Conservation (phyloP, 2,888 invertebrate species). For the Agrotis puta region DNA sequence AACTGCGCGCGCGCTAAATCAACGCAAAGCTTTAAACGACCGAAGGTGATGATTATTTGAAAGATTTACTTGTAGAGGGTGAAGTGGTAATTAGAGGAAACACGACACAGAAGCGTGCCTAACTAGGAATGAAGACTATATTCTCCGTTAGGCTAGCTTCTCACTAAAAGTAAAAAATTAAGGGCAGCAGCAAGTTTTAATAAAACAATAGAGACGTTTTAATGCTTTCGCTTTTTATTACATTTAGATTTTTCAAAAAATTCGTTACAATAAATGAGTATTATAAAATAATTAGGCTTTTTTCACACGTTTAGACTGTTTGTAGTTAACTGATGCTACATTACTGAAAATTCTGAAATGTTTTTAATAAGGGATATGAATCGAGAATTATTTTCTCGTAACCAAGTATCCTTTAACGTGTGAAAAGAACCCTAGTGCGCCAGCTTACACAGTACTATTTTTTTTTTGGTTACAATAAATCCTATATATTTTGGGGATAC, state of each 20-base stretch:
- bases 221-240: neutral
- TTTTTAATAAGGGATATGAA: too few relatives aligned
- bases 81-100: neutral
- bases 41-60: neutral
- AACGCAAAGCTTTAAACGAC: conserved; percentile 2
- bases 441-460: neutral
- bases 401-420: too few relatives aligned
- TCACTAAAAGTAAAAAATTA: neutral
- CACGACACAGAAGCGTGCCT: too few relatives aligned
- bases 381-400: too few relatives aligned
- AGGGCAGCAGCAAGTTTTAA: neutral
- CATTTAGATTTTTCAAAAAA: neutral
- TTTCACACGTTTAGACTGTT: neutral
- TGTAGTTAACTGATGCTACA: neutral
- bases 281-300: neutral
- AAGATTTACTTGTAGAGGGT: neutral
- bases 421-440: neutral
- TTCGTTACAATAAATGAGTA: neutral
- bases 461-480: too few relatives aligned
- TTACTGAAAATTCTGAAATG: too few relatives aligned
- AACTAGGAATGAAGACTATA: too few relatives aligned
- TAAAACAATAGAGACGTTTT: conserved; percentile 14
- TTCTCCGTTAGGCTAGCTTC: neutral
- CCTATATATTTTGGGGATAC: too few relatives aligned
- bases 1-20: neutral